Evolutionary conservation across 2,113 vertebrate genomes (phyloP).

Genomic region (Erythrolamprus reginae): DNA sequence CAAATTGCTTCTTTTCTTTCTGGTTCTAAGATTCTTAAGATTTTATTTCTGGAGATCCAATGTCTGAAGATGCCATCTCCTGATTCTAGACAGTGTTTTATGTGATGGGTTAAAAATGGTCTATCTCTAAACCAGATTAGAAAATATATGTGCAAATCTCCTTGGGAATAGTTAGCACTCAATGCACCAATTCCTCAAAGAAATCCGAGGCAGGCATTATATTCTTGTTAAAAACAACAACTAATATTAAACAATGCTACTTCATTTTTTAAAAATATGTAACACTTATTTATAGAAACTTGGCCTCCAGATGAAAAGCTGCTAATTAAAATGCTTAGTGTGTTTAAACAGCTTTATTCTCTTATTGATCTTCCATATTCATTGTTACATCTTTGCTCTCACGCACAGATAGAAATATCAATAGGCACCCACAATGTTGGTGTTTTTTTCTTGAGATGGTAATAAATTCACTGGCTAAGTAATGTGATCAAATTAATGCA

Average conservation of each 20-base stretch:
- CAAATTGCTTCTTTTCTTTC: background rate
- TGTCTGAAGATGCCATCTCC: background rate
- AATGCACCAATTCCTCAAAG: background rate
- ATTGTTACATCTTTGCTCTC: constrained; percentile 15
- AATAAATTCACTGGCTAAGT: constrained; percentile 20
- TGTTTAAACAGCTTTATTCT: constrained; percentile 30
- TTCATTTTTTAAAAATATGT: background rate
- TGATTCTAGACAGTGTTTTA: background rate
- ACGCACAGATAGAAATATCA: constrained; percentile 3
- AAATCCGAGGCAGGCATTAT: background rate
- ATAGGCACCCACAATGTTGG: background rate
- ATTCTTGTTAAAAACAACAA: background rate
- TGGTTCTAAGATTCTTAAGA: background rate
- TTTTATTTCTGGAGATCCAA: background rate
- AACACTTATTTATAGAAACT: constrained; percentile 5
- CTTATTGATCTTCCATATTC: constrained; percentile 38
- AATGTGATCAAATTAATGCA: constrained; percentile 34
- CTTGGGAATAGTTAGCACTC: background rate
- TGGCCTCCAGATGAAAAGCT: constrained; percentile 8
- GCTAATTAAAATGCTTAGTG: constrained; percentile 34
- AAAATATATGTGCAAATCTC: background rate
- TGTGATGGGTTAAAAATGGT: background rate
- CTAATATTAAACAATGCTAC: background rate
- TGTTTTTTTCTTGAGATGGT: background rate
- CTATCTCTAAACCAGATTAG: background rate